A percentile compares a stretch with the other conserved stretches of the same genome.
Conservation (phyloP, 2,888 invertebrate genomes). For the Augochlorella aurata region DNA sequence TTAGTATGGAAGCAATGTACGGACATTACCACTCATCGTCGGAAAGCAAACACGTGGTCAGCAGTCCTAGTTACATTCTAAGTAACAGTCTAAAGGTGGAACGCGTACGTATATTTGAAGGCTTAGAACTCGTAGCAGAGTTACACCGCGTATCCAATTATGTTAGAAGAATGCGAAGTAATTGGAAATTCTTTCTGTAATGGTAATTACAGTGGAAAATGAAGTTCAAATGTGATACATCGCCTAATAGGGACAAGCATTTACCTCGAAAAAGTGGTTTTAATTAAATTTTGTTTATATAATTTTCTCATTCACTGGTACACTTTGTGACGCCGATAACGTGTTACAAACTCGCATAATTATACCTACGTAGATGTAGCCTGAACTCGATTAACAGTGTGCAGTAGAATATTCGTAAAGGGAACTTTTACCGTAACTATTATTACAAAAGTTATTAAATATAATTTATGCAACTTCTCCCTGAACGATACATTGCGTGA, state of each 20-base stretch:
- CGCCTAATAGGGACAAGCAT: background rate
- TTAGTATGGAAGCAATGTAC: background rate
- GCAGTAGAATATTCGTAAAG: background rate
- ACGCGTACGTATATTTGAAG: background rate
- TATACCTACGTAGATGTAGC: background rate
- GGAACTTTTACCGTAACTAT: background rate
- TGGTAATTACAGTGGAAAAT: background rate
- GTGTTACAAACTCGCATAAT: background rate
- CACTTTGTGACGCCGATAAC: background rate
- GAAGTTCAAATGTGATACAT: background rate
- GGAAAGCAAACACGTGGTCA: conserved; percentile 9
- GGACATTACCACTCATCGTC: background rate
- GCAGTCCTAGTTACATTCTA: conserved; percentile 12
- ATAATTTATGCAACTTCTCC: background rate
- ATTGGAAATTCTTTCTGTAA: background rate
- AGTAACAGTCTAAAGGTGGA: background rate
- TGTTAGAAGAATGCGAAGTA: background rate
- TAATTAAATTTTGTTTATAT: background rate
- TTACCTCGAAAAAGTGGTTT: background rate
- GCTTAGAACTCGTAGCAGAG: background rate
- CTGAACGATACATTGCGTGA: background rate
- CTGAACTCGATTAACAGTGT: background rate
- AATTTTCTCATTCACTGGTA: background rate
- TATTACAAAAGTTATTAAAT: background rate
- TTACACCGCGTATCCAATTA: background rate